phyloP scores from a whole-genome alignment of 2,113 vertebrate genomes.

The Perccottus glenii region DNA sequence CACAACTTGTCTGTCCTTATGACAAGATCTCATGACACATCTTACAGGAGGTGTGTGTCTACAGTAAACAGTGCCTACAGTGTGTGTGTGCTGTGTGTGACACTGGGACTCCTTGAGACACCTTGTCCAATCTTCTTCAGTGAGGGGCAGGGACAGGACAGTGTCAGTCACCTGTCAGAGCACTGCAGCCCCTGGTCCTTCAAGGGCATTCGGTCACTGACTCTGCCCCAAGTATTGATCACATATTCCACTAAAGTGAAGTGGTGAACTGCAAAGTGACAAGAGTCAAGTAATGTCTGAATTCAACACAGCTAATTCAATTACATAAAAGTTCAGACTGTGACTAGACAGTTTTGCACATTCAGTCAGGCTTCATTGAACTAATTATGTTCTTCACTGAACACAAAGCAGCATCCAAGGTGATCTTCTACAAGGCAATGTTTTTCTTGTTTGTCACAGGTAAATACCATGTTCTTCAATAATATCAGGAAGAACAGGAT shows the following conservation, averaged over 20 bases:
- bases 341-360: background rate
- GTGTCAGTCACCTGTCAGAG: conserved; percentile 19
- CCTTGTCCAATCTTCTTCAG: conserved; percentile 25
- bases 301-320: background rate
- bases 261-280: too few species aligned
- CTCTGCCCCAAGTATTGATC: too few species aligned
- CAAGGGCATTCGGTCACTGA: too few species aligned
- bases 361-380: background rate
- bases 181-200: conserved; percentile 10
- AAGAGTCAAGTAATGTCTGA: background rate
- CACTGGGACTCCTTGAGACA: conserved; percentile 49
- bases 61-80: conserved; percentile 26
- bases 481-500: conserved; percentile 17
- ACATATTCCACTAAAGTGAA: too few species aligned
- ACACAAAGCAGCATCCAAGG: background rate
- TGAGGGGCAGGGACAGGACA: background rate
- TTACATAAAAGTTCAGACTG: too few species aligned
- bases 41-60: conserved; percentile 29
- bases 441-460: background rate
- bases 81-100: conserved; percentile 4
- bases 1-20: conserved; percentile 3
- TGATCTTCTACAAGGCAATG: background rate
- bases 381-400: conserved; percentile 9
- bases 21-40: conserved; percentile 22
- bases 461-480: conserved; percentile 22